phyloP scores from a whole-genome alignment of 2,888 invertebrate species.

The Tachina fera region DNA sequence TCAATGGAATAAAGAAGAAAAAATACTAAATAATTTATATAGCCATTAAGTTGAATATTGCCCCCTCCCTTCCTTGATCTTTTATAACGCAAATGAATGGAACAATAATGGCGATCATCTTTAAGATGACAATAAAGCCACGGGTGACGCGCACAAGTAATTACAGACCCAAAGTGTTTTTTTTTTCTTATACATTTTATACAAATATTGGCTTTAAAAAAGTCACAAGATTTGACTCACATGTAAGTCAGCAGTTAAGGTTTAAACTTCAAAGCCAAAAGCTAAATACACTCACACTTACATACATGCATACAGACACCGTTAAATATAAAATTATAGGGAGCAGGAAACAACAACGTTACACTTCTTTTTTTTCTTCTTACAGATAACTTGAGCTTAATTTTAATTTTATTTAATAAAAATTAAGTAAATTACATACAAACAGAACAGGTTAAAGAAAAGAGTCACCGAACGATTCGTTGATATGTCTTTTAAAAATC shows the following conservation, averaged over 20 bases:
- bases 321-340: constrained; percentile 30
- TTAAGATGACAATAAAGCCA: constrained; percentile 54
- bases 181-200: constrained; percentile 2
- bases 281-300: neutral
- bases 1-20: neutral
- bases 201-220: constrained; percentile 50
- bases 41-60: neutral
- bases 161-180: constrained; percentile 9
- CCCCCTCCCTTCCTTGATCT: neutral
- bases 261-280: constrained; percentile 14
- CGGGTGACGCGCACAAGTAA: constrained; percentile 47
- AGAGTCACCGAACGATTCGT: too few species aligned
- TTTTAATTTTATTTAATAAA: neutral
- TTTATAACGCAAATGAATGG: neutral
- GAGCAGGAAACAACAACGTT: neutral
- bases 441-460: neutral
- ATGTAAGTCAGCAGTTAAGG: constrained; percentile 18
- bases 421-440: neutral
- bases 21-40: neutral
- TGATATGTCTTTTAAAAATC: neutral
- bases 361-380: neutral
- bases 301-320: neutral
- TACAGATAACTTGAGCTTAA: neutral
- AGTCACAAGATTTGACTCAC: constrained; percentile 19
- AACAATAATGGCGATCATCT: constrained; percentile 50